A percentile compares a stretch with the other conserved stretches of the same genome.
Evolutionary conservation across 2,113 vertebrate genomes (phyloP).

Genomic region (Corynorhinus townsendii): DNA sequence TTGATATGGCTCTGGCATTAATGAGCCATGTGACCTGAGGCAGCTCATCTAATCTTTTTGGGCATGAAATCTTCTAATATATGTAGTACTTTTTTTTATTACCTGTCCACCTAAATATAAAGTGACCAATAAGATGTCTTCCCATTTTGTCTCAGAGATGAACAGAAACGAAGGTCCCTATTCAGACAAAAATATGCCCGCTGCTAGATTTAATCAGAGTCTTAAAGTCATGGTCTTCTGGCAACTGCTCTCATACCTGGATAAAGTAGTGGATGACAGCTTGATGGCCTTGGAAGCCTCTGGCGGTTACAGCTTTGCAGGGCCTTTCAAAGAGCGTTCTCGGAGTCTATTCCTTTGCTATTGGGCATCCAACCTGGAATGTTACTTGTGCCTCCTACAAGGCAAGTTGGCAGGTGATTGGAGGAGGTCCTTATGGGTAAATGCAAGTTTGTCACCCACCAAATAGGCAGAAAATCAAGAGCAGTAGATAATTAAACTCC

Average conservation of each 20-base stretch:
- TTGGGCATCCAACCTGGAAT: neutral
- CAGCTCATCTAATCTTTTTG: neutral
- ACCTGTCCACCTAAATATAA: neutral
- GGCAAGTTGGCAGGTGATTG: neutral
- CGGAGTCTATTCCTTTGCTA: neutral
- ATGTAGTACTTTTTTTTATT: neutral
- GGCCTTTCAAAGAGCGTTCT: neutral
- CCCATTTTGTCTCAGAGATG: neutral
- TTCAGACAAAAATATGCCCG: neutral
- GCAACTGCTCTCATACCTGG: neutral
- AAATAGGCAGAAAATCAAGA: neutral
- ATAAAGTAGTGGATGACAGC: neutral
- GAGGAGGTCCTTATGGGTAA: neutral
- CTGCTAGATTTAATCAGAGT: constrained; percentile 10
- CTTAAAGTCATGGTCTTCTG: neutral
- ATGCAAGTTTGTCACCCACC: neutral
- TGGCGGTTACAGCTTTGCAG: neutral
- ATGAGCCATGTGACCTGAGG: neutral
- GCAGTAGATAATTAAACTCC: neutral
- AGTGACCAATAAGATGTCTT: constrained; percentile 1
- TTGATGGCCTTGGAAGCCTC: neutral
- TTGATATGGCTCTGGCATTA: neutral
- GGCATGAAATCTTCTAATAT: neutral
- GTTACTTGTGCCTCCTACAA: neutral
- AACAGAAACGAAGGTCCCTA: neutral